Base-by-base conservation (phyloP, 2,888 invertebrate genomes). In the Noctuana brunneofusca region DNA sequence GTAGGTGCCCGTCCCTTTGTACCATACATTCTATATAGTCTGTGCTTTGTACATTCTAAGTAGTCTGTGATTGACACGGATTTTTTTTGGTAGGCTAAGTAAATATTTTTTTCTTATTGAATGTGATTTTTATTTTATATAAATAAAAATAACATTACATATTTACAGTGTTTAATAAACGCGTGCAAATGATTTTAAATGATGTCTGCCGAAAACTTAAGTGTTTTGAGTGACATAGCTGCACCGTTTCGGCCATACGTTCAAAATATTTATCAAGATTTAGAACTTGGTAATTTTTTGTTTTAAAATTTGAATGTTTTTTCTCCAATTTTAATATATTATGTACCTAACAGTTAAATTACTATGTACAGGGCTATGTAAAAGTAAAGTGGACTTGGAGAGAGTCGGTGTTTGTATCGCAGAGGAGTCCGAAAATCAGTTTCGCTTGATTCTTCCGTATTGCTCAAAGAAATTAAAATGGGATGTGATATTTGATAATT, bases 401-500 rank as follows among this genome's bases (percentile, higher is more conserved):
- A 82, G 83, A 72, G 75, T 89, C 60, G 75, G 81, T 2, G 83
- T 80, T n/a, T 75, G 73, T n/a, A n/a, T n/a, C 43, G 67, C 71
- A 1, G 84, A 84, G 43, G 81, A 83, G 14, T 76, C 79, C 14
- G 91, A 87, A 62, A 93, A 92, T 76, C 92, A 94, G 72, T 94
- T 95, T 73, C 91, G 92, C 46, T 75, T 96, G 54, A 89, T 93
- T 16, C 89, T 96, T 58, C 96, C 96, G 0, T 96, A 94, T 78
- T 95, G 95, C 65, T 94, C 94, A 1, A 93, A 93, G 68, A 90
- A 88, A 65, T 79, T 96, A 3, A 92, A 92, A 69, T 96, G 96
- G 95, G 94, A 95, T 74, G 88, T 96, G 12, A 84, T 95, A 64
- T 96, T 96, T 82, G 94, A 95, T 76, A 83, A 89, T 0, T 81